These are phyloP conservation scores for Bovichtus diacanthus DNA, from an alignment of 2,797 vertebrate species.

Conservation along the genomic window DNA sequence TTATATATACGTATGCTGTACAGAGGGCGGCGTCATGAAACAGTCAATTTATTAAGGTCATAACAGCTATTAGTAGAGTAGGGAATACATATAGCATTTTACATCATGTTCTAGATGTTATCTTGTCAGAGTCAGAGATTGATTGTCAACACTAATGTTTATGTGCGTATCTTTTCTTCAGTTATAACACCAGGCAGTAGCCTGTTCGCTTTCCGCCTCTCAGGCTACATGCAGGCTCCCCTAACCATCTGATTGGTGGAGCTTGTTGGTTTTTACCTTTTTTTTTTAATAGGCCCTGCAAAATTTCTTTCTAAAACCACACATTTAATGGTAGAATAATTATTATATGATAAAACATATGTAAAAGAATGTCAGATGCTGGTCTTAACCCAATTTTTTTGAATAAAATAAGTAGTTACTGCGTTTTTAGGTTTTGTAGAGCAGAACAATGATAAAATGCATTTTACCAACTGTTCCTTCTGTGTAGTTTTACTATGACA, in stretches of 20 bases:
- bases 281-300: neutral
- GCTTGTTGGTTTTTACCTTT: neutral
- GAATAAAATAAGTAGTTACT: neutral
- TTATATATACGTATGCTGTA: slow-evolving; percentile 3
- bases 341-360: neutral
- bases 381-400: neutral
- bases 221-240: neutral
- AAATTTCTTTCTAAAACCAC: neutral
- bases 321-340: neutral
- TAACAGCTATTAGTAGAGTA: neutral
- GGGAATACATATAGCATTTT: neutral
- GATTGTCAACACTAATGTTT: neutral
- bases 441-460: neutral
- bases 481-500: neutral
- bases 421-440: neutral
- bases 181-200: neutral
- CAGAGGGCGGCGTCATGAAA: slow-evolving; percentile 4
- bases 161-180: neutral
- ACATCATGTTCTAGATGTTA: slow-evolving; percentile 12
- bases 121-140: slow-evolving; percentile 5
- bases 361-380: neutral
- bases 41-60: slow-evolving; percentile 5
- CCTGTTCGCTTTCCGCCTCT: neutral
- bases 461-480: neutral
- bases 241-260: too few species aligned